Percentiles rank a stretch among this genome's conserved stretches.
Evolutionary conservation across 2,797 vertebrate genomes (phyloP).

Genomic region (Erethizon dorsatum): DNA sequence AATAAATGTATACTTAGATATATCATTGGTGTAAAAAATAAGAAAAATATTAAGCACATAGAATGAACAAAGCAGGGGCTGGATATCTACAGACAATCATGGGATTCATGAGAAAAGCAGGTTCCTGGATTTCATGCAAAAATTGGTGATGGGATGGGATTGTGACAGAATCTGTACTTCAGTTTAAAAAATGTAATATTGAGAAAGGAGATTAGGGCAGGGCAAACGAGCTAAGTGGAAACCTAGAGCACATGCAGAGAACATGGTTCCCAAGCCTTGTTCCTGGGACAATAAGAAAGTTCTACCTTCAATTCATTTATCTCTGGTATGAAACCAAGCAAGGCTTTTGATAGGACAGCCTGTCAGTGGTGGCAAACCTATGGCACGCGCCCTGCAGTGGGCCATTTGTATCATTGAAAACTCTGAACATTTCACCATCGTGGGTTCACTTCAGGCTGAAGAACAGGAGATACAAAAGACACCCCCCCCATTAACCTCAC

Average conservation of each 20-base stretch:
- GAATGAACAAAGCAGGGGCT: background rate
- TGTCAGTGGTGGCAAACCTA: background rate
- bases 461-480: background rate
- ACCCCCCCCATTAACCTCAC: background rate
- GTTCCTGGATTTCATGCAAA: background rate
- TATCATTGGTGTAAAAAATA: background rate
- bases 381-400: too few species aligned
- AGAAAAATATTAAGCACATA: background rate
- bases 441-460: background rate
- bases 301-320: background rate
- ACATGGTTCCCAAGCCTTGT: background rate
- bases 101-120: background rate
- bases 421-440: background rate
- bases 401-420: too few species aligned
- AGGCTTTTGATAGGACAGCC: background rate
- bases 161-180: background rate
- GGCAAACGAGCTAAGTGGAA: background rate
- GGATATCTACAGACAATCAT: background rate
- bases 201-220: background rate
- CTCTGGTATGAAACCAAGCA: background rate
- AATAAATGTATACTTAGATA: background rate
- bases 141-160: background rate
- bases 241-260: background rate
- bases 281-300: background rate
- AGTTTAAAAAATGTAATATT: background rate